These are phyloP conservation scores for Lasioglossum pauxillum DNA, from an alignment of 2,888 invertebrate species.

Conservation along the genomic window DNA sequence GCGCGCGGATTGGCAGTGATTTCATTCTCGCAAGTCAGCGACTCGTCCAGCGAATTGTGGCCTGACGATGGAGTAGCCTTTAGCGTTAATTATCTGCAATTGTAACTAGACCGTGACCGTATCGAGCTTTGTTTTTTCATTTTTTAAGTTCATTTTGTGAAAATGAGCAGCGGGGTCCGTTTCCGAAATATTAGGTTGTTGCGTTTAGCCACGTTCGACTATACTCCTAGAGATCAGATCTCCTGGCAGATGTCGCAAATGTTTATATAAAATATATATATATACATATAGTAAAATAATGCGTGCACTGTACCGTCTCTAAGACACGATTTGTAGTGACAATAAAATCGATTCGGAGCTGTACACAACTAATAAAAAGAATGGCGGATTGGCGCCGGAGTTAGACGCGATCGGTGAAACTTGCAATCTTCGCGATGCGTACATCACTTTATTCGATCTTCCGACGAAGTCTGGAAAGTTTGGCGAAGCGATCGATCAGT, in stretches of 20 bases:
- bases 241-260: neutral
- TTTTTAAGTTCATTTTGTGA: neutral
- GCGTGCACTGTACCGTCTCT: neutral
- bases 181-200: conserved; percentile 1
- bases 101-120: neutral
- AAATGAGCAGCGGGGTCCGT: neutral
- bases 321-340: conserved; percentile 7
- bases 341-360: conserved; percentile 10
- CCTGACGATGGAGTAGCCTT: neutral
- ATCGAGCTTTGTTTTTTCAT: neutral
- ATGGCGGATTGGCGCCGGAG: neutral
- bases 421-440: neutral
- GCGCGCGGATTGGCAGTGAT: neutral
- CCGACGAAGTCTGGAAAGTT: neutral
- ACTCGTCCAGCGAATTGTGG: neutral
- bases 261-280: neutral
- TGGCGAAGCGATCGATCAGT: neutral
- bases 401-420: neutral
- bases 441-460: neutral
- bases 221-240: neutral
- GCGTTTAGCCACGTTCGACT: neutral
- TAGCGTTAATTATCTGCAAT: neutral
- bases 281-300: neutral
- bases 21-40: neutral
- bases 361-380: conserved; percentile 3